These are phyloP conservation scores for Laticauda laticaudata DNA, from an alignment of 2,113 vertebrate genomes.

Conservation along the genomic window DNA sequence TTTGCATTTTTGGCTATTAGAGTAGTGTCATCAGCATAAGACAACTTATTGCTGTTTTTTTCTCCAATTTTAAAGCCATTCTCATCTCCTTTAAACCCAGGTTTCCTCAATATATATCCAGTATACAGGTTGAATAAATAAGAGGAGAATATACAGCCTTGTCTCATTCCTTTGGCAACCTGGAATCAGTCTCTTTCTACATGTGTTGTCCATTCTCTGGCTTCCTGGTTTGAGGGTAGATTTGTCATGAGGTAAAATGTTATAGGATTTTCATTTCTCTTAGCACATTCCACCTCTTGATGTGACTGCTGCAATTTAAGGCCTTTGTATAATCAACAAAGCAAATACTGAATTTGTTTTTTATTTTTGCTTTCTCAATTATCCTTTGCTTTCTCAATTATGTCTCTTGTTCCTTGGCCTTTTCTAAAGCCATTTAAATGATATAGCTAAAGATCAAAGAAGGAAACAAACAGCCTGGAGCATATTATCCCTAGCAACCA, in stretches of 20 bases:
- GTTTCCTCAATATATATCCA: neutral
- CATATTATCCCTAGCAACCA: neutral
- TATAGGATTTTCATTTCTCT: neutral
- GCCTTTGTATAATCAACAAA: too few species aligned
- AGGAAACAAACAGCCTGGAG: neutral
- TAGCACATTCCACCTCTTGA: neutral
- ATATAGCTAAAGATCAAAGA: neutral
- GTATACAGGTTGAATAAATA: neutral
- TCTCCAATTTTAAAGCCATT: neutral
- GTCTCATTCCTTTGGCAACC: neutral
- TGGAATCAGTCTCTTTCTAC: neutral
- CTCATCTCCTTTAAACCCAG: neutral
- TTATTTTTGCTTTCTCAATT: neutral
- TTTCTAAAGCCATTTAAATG: neutral
- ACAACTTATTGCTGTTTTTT: neutral
- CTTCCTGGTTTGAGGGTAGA: neutral
- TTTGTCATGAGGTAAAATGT: neutral
- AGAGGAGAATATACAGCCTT: neutral
- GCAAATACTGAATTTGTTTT: too few species aligned
- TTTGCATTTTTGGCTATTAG: neutral
- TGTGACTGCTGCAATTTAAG: too few species aligned
- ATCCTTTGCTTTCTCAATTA: neutral
- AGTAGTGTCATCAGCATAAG: neutral
- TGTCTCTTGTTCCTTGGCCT: neutral
- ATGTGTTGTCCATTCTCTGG: neutral